Base-by-base conservation (phyloP, 2,113 vertebrate species). In the Corythoichthys haematopterus region DNA sequence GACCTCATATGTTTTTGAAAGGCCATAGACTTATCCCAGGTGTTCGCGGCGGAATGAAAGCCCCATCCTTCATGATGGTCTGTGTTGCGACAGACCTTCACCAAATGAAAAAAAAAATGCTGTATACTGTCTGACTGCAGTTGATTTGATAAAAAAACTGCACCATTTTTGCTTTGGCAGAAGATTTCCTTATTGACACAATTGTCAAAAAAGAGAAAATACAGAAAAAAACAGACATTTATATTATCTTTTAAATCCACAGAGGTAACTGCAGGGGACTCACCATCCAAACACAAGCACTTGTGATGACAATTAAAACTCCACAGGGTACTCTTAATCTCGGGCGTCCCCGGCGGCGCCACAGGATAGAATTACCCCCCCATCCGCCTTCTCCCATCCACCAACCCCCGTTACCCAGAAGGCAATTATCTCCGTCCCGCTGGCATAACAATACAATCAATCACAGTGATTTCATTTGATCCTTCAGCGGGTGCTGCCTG, bases 381-480 rank as follows among this genome's bases (percentile, higher is more conserved):
- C 87, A 87, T 89, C 88, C 90, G 86, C 52, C 52, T 11, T 28
- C 52, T 11, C 20, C 3, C 52, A 36, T 36, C 55, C 33, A 36
- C 33, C 55, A 33, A 36, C 55, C 87, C 83, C 81, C 72, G 86
- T 89, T 90, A 88, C 87, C 85, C 84, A 82, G 83, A 85, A 90
- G 88, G 86, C 88, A 88, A 91, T 91, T 91, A 90, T 90, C 84
- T 80, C 84, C 84, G 80, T 91, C 89, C 88, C 76, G 72, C 70
- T 79, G 88, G 88, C 89, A 90, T 86, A 88, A 89, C 89, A 91
- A 87, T 91, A 88, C 85, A 89, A 92, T 92, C 91, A 89, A 91
- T 92, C 90, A 90, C 82, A 77, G 75, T 91, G 90, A 92, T 92
- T 90, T 92, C 80, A 92, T 92, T 92, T 90, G 84, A 91, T 90